Evolutionary conservation across 2,888 invertebrate genomes (phyloP).

Genomic region (Agrotis puta): DNA sequence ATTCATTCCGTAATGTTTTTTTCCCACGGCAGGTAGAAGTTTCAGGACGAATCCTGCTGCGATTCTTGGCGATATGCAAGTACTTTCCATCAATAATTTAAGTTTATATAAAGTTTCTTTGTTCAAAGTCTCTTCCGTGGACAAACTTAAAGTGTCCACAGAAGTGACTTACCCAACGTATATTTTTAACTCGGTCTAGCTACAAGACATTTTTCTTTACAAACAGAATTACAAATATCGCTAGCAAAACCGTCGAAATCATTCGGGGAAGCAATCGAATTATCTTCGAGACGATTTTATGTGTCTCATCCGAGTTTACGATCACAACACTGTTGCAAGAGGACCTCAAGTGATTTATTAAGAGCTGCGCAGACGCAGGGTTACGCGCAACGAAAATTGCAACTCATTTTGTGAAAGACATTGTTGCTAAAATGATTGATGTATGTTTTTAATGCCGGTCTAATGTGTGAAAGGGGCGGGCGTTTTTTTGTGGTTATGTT

Average conservation of each 20-base stretch:
- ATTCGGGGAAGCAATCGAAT: conserved; percentile 85
- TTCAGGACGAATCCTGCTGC: too few relatives aligned
- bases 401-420: conserved; percentile 72
- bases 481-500: conserved; percentile 29
- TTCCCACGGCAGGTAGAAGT: too few relatives aligned
- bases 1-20: too few relatives aligned
- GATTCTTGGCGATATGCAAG: neutral
- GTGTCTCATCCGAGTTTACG: conserved; percentile 66
- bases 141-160: neutral
- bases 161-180: neutral
- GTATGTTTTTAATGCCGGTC: conserved; percentile 60
- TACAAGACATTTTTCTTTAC: neutral
- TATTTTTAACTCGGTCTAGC: neutral
- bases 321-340: conserved; percentile 74
- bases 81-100: neutral
- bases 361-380: conserved; percentile 59
- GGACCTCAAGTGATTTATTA: conserved; percentile 69
- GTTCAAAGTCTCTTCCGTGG: neutral
- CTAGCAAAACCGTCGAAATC: conserved; percentile 66
- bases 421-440: conserved; percentile 65
- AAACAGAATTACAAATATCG: conserved; percentile 24
- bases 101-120: neutral
- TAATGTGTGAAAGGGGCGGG: conserved; percentile 62
- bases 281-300: conserved; percentile 83
- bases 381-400: conserved; percentile 73